phyloP scores from a whole-genome alignment of 2,888 invertebrate species.

The Seladonia tumulorum region DNA sequence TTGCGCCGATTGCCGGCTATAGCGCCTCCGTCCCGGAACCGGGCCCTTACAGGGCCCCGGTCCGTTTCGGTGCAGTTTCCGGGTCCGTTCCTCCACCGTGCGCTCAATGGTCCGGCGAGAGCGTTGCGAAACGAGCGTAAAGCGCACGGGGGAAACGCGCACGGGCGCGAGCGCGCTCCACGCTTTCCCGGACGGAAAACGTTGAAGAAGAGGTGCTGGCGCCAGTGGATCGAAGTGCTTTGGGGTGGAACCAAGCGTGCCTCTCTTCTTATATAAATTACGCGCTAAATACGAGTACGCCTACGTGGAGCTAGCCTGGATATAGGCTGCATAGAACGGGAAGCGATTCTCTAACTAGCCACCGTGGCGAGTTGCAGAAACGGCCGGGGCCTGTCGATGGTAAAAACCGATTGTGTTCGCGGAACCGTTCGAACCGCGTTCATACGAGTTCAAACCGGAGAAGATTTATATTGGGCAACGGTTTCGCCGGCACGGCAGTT shows the following conservation, averaged over 20 bases:
- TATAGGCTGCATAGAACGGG: constrained; percentile 69
- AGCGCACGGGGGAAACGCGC: not conserved
- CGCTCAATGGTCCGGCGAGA: not conserved
- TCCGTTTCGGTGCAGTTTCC: not conserved
- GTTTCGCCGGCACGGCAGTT: not conserved
- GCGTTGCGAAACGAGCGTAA: not conserved
- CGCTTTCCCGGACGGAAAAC: not conserved
- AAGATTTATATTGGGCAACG: constrained; percentile 12
- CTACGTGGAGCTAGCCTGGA: constrained; percentile 54
- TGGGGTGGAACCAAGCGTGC: constrained; percentile 84
- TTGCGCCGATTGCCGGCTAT: constrained; percentile 40
- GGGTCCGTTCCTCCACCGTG: not conserved
- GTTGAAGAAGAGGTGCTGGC: constrained; percentile 57
- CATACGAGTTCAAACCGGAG: constrained; percentile 12
- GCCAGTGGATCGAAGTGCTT: constrained; percentile 83
- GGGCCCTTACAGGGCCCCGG: not conserved
- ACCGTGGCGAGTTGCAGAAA: constrained; percentile 72
- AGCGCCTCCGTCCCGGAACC: not conserved
- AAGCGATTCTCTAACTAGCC: constrained; percentile 73
- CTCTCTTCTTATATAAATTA: constrained; percentile 83
- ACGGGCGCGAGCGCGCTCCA: not conserved
- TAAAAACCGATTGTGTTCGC: constrained; percentile 65
- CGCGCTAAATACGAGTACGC: constrained; percentile 81
- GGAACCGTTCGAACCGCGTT: constrained; percentile 42
- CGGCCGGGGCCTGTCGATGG: constrained; percentile 64